Evolutionary conservation across 2,888 invertebrate species (phyloP).

Genomic region (Drosophila flavopinicola): DNA sequence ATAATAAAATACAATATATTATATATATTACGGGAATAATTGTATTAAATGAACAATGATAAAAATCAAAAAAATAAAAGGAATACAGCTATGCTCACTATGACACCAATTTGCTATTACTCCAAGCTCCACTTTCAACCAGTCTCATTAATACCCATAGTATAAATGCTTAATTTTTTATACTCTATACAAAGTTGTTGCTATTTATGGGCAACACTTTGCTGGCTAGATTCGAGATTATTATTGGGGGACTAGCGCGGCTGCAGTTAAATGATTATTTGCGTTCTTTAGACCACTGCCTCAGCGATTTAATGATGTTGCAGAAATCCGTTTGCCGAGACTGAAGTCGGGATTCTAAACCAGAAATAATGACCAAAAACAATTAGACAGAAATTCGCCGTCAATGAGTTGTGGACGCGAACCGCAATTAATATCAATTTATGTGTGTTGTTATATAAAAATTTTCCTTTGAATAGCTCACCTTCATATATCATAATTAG

Average conservation of each 20-base stretch:
- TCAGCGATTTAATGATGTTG: slow-evolving; percentile 51
- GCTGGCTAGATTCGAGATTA: slow-evolving; percentile 17
- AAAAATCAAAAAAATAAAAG: too few relatives aligned
- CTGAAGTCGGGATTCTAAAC: slow-evolving; percentile 8
- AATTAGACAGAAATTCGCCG: slow-evolving; percentile 54
- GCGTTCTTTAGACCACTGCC: slow-evolving; percentile 28
- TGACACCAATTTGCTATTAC: too few relatives aligned
- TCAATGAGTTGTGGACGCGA: slow-evolving; percentile 46
- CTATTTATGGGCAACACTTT: slow-evolving; percentile 57
- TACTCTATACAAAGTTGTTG: slow-evolving; percentile 17
- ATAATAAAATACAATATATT: too few relatives aligned
- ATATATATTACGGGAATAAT: too few relatives aligned
- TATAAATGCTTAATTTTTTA: too few relatives aligned
- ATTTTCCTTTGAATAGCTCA: slow-evolving; percentile 39
- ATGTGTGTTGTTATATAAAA: slow-evolving; percentile 58
- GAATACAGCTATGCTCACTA: too few relatives aligned
- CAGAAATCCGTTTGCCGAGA: slow-evolving; percentile 49
- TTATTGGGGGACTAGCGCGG: slow-evolving; percentile 3
- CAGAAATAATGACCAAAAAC: slow-evolving; percentile 65
- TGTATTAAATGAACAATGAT: too few relatives aligned
- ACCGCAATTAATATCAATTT: slow-evolving; percentile 77
- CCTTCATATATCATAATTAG: slow-evolving; percentile 75
- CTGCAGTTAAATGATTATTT: slow-evolving; percentile 66
- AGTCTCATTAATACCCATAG: background rate
- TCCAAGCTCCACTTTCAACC: background rate